A percentile compares a stretch with the other conserved stretches of the same genome.
phyloP scores from a whole-genome alignment of 2,888 invertebrate genomes.

The Eupithecia abbreviata region DNA sequence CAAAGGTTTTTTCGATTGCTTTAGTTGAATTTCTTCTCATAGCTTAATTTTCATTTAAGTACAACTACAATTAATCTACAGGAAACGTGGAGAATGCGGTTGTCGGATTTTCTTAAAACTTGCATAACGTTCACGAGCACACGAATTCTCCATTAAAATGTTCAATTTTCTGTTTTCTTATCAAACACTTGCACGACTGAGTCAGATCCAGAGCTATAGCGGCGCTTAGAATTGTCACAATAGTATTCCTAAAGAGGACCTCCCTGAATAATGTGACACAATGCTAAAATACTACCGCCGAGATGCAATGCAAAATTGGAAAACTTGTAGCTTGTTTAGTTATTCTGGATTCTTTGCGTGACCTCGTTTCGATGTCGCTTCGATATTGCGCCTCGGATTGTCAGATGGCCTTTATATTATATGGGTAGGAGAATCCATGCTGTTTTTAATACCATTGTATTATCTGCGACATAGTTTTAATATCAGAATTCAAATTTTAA shows the following conservation, averaged over 20 bases:
- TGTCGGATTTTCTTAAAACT: neutral
- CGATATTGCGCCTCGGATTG: conserved; percentile 34
- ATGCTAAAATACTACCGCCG: conserved; percentile 53
- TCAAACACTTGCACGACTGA: conserved; percentile 25
- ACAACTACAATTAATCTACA: neutral
- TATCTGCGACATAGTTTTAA: neutral
- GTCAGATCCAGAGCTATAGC: conserved; percentile 27
- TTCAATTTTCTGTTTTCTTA: conserved; percentile 27
- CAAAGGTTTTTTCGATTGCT: conserved; percentile 11
- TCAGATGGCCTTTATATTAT: conserved; percentile 30
- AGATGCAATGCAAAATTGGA: conserved; percentile 63
- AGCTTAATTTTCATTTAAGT: conserved; percentile 3
- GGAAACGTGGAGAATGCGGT: neutral
- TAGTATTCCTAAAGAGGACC: conserved; percentile 45
- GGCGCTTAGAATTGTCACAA: conserved; percentile 35
- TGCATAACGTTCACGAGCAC: neutral
- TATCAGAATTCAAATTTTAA: neutral
- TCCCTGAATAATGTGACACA: conserved; percentile 53
- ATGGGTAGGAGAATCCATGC: conserved; percentile 11
- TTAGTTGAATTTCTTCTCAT: conserved; percentile 21
- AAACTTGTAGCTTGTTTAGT: conserved; percentile 54
- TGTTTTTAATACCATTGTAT: conserved; percentile 11
- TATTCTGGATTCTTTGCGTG: conserved; percentile 47
- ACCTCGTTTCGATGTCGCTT: conserved; percentile 41
- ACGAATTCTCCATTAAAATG: conserved; percentile 1